These are phyloP conservation scores for Carapus acus DNA, from an alignment of 2,797 vertebrate species.

Conservation along the genomic window DNA sequence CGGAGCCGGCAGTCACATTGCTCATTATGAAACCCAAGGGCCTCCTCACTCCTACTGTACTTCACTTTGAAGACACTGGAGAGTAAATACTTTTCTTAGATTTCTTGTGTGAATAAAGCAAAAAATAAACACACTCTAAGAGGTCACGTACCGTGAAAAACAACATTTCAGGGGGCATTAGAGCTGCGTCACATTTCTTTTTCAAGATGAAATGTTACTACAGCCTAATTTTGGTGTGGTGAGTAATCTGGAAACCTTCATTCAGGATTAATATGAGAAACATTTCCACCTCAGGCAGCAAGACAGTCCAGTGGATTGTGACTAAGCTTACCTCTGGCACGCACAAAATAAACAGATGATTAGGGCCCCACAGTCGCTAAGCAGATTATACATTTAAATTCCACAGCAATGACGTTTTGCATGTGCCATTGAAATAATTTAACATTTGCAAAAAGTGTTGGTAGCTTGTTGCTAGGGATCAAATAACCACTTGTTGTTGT, in stretches of 20 bases:
- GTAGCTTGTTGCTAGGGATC: neutral
- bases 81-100: conserved; percentile 2
- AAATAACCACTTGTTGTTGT: neutral
- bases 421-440: no score
- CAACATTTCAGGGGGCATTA: neutral
- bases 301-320: neutral
- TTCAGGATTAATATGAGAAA: neutral
- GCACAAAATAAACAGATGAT: neutral
- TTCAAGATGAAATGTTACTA: neutral
- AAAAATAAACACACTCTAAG: conserved; percentile 2
- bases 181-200: neutral
- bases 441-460: no score
- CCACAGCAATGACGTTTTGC: no score
- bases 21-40: conserved; percentile 46
- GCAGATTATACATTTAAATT: neutral
- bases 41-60: conserved; percentile 20
- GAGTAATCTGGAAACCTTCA: neutral
- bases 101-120: neutral
- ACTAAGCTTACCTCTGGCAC: neutral
- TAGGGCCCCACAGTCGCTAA: neutral
- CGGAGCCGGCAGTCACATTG: conserved; percentile 51
- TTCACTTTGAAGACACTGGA: conserved; percentile 13
- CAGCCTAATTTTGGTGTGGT: neutral
- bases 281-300: neutral
- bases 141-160: neutral